Evolutionary conservation across 2,113 vertebrate species (phyloP).

Genomic region (Marcusenius ussheri): DNA sequence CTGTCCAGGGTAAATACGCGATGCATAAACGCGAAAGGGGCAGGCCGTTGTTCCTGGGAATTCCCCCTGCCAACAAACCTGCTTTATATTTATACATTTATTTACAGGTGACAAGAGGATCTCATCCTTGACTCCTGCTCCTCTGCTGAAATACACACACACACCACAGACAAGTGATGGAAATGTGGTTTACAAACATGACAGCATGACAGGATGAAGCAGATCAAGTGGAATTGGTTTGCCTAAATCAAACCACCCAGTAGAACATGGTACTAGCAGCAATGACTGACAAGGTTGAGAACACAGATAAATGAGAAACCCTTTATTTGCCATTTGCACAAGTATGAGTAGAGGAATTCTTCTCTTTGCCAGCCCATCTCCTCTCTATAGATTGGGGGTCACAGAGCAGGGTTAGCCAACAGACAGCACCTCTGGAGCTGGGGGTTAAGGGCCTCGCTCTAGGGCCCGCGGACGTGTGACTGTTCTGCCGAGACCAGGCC

Average conservation of each 20-base stretch:
- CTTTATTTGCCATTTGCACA: background rate
- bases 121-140: background rate
- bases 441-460: background rate
- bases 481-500: background rate
- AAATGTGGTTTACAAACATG: background rate
- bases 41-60: background rate
- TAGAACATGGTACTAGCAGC: background rate
- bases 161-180: background rate
- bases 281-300: background rate
- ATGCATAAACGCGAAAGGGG: background rate
- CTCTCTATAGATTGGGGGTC: background rate
- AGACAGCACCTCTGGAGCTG: background rate
- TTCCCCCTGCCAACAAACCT: background rate
- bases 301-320: background rate
- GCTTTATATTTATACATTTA: background rate
- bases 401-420: background rate
- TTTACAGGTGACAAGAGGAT: background rate
- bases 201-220: background rate
- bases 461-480: background rate
- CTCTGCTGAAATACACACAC: background rate
- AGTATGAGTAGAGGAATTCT: background rate
- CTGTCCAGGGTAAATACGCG: background rate
- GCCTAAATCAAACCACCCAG: background rate
- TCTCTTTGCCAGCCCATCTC: background rate
- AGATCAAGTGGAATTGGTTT: background rate